Conservation (phyloP, 2,797 vertebrate genomes). For the Myiothlypis coronata region DNA sequence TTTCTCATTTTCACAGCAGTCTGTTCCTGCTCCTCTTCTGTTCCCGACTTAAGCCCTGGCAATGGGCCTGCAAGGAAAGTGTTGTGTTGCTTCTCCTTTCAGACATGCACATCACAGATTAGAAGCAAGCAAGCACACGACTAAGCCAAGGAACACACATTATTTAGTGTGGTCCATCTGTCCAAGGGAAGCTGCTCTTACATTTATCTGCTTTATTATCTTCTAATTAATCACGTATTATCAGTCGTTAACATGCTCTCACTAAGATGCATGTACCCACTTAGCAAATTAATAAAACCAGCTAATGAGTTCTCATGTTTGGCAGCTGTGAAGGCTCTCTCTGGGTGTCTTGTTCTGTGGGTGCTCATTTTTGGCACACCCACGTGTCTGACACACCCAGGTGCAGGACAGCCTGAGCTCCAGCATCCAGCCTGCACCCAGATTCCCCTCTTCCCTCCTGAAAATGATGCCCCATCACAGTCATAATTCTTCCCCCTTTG, state of each 20-base stretch:
- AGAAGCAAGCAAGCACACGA: not conserved
- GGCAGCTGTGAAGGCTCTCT: not conserved
- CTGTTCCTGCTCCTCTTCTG: not conserved
- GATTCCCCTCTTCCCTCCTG: not conserved
- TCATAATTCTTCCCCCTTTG: not conserved
- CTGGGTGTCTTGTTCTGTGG: not conserved
- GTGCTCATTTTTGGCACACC: not conserved
- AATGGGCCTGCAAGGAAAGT: not conserved
- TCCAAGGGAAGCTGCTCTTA: slow-evolving; percentile 28
- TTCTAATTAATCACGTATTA: not conserved
- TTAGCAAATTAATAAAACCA: not conserved
- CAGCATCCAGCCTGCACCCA: not conserved
- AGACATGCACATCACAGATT: not conserved
- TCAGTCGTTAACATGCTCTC: not conserved
- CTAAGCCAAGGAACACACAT: not conserved
- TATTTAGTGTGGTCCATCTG: slow-evolving; percentile 25
- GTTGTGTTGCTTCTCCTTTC: not conserved
- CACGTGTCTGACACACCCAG: rapidly evolving
- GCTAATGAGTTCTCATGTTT: not conserved
- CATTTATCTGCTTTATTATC: not conserved
- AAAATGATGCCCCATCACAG: not conserved
- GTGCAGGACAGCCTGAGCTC: not conserved
- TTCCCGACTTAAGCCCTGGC: not conserved
- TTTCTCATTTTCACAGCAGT: not conserved
- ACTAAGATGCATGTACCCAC: not conserved